Base-by-base conservation (phyloP, 2,797 vertebrate species). In the Erethizon dorsatum region DNA sequence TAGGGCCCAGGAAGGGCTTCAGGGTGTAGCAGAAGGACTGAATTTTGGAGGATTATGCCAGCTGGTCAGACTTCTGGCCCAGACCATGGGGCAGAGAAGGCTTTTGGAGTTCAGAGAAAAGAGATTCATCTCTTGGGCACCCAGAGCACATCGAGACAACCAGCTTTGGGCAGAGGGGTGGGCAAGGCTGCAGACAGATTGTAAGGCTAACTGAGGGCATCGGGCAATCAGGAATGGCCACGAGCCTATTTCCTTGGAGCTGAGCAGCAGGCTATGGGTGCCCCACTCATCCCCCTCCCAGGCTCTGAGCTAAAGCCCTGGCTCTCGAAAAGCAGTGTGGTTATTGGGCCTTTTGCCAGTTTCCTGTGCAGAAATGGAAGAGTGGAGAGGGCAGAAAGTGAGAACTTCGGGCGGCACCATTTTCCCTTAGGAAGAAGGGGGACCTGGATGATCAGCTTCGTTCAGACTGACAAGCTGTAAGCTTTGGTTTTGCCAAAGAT, bases 11-110 rank as follows among this genome's bases (percentile, higher is more conserved):
- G 65, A 93, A 22, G 45, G 31, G 31, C 71, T 41, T 87, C 37
- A 8, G n/a, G 9, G 6, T 12, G n/a, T 6, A 0, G 31, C 47
- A 71, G 15, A 3, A 2, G 20, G 41, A 15, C 3, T 8, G 6
- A 1, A 4, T 33, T 13, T 31, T 5, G 6, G 28, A 5, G 24
- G 22, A 75, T 54, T 33, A 41, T 65, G 8, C 50, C 41, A 15
- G 57, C 22, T 61, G 31, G 28, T 45, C 41, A 50, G 20, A 9
- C 12, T 52, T 82, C 31, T 4, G 8, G 61, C 31, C 20, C 59
- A 59, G 87, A 57, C 6, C 6, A 3, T 1, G 0, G 47, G 14
- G 1, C 28, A 24, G 45, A 33, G 47, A 59, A 93, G 26, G 11
- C 17, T 37, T 33, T 1, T 18, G 14, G 47, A 63, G 41, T 61